These are phyloP conservation scores for Pseudochromis fuscus DNA, from an alignment of 2,797 vertebrate genomes.

Conservation along the genomic window DNA sequence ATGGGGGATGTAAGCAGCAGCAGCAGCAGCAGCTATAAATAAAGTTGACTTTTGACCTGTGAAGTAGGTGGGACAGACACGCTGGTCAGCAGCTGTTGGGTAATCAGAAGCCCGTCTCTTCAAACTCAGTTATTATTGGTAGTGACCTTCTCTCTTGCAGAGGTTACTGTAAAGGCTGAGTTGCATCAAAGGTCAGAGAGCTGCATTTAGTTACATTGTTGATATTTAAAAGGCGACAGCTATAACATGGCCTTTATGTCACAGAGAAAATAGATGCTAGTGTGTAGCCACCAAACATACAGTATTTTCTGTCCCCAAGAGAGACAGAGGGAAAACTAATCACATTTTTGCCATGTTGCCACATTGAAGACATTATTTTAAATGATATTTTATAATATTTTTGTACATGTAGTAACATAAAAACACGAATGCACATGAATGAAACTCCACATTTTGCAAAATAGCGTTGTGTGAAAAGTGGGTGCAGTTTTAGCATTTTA, in stretches of 20 bases:
- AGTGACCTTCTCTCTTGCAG: slow-evolving; percentile 88
- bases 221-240: slow-evolving; percentile 79
- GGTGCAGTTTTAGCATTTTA: neutral
- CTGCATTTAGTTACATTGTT: slow-evolving; percentile 79
- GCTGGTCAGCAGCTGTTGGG: slow-evolving; percentile 84
- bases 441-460: neutral
- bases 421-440: too few species aligned
- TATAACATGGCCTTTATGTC: slow-evolving; percentile 52
- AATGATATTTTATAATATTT: too few species aligned
- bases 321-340: neutral
- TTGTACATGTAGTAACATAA: neutral
- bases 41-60: slow-evolving; percentile 81
- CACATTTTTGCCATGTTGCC: neutral
- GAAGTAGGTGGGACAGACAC: slow-evolving; percentile 76
- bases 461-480: neutral
- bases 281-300: neutral
- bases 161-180: slow-evolving; percentile 80
- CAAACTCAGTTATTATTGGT: slow-evolving; percentile 89
- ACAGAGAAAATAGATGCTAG: slow-evolving; percentile 18
- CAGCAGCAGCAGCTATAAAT: slow-evolving; percentile 82
- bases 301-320: neutral
- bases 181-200: slow-evolving; percentile 80
- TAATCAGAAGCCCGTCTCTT: slow-evolving; percentile 85
- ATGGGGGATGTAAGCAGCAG: slow-evolving; percentile 41
- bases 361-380: neutral